Evolutionary conservation across 2,113 vertebrate genomes (phyloP).

Genomic region (Cyprinus carpio): DNA sequence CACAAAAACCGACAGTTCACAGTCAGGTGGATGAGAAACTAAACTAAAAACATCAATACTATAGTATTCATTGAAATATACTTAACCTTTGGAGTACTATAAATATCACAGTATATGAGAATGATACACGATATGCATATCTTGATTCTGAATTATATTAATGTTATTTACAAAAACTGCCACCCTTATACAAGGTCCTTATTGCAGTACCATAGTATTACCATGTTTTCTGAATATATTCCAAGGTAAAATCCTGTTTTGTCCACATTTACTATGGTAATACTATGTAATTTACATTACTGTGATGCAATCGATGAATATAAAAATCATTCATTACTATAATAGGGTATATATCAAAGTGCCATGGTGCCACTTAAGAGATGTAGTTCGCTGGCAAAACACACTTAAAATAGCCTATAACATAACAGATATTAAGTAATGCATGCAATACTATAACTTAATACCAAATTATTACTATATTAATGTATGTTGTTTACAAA

Average conservation of each 20-base stretch:
- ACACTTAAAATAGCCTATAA: background rate
- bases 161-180: background rate
- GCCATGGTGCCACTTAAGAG: background rate
- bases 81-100: background rate
- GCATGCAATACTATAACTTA: background rate
- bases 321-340: background rate
- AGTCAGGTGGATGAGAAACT: background rate
- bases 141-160: background rate
- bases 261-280: background rate
- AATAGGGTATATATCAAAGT: background rate
- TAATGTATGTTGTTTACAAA: background rate
- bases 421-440: background rate
- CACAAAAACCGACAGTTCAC: background rate
- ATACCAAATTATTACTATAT: background rate
- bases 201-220: background rate
- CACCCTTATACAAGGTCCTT: background rate
- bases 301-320: background rate
- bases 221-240: background rate
- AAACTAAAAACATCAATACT: no score
- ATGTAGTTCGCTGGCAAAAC: background rate
- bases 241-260: background rate
- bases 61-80: background rate
- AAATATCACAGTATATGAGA: background rate
- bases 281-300: background rate
- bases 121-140: background rate